A percentile compares a stretch with the other conserved stretches of the same genome.
These are phyloP conservation scores for Dolichopus griseipennis DNA, from an alignment of 2,888 invertebrate species.

Conservation along the genomic window DNA sequence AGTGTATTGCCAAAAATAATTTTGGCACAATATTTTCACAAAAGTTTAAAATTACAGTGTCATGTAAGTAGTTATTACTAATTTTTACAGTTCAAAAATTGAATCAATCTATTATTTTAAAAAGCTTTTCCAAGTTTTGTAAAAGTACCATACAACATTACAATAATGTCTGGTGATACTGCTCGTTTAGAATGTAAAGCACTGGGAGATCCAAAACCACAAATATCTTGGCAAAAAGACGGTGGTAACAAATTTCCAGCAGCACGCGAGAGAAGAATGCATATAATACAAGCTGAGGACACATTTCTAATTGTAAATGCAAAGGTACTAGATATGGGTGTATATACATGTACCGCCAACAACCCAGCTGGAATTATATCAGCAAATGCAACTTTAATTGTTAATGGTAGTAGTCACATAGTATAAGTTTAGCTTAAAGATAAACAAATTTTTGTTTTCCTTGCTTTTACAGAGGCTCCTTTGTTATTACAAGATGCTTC, in stretches of 20 bases:
- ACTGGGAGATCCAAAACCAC: conserved; percentile 76
- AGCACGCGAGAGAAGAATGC: conserved; percentile 84
- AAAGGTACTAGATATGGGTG: conserved; percentile 78
- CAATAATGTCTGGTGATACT: conserved; percentile 73
- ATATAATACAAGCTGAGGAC: conserved; percentile 85
- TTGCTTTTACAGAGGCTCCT: neutral
- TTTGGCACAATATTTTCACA: conserved; percentile 85
- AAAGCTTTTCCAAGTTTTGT: conserved; percentile 76
- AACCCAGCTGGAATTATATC: conserved; percentile 81
- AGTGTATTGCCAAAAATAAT: conserved; percentile 82
- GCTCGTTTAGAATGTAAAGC: conserved; percentile 88
- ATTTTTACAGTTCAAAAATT: conserved; percentile 3
- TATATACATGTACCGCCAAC: conserved; percentile 87
- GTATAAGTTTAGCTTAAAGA: too few species aligned
- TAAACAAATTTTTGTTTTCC: conserved; percentile 7
- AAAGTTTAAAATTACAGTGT: conserved; percentile 76
- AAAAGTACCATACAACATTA: conserved; percentile 75
- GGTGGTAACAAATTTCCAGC: conserved; percentile 93
- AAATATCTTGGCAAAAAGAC: conserved; percentile 85
- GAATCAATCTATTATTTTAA: conserved; percentile 23
- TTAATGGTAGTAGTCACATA: conserved; percentile 49
- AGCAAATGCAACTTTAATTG: conserved; percentile 77
- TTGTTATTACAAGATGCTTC: neutral
- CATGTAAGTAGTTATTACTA: conserved; percentile 49
- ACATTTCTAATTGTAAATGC: conserved; percentile 89